phyloP scores from a whole-genome alignment of 1,140 invertebrate species.

The Galleria mellonella region DNA sequence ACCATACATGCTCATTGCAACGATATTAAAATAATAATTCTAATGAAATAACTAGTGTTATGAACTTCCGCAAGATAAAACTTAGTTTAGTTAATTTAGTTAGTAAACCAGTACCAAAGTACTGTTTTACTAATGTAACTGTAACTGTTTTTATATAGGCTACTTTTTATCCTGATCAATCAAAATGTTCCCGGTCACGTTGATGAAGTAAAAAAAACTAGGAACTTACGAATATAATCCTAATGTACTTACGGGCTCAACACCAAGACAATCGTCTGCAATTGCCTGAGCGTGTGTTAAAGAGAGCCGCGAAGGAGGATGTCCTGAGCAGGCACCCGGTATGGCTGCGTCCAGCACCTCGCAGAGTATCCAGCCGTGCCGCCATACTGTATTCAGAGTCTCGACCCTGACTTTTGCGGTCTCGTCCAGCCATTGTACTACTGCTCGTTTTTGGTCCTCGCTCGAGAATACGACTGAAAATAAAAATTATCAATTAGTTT shows the following conservation, averaged over 20 bases:
- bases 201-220: too few species aligned
- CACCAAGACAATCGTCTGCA: slow-evolving; percentile 74
- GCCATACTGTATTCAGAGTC: slow-evolving; percentile 69
- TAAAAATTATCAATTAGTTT: not conserved
- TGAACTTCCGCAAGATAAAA: too few species aligned
- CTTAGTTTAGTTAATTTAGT: too few species aligned
- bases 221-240: too few species aligned
- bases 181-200: too few species aligned
- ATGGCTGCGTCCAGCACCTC: slow-evolving; percentile 73
- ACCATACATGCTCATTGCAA: too few species aligned
- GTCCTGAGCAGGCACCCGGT: slow-evolving; percentile 74
- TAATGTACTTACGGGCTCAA: slow-evolving; percentile 69
- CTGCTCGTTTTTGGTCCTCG: slow-evolving; percentile 55
- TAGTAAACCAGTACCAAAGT: too few species aligned
- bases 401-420: slow-evolving; percentile 49
- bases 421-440: slow-evolving; percentile 64
- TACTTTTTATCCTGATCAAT: too few species aligned
- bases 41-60: too few species aligned
- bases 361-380: slow-evolving; percentile 75
- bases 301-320: slow-evolving; percentile 67
- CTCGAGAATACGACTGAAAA: slow-evolving; percentile 63
- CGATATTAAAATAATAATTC: too few species aligned
- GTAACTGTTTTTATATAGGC: too few species aligned
- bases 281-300: slow-evolving; percentile 74
- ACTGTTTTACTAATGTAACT: too few species aligned